These are phyloP conservation scores for Gandaritis pyraliata DNA, from an alignment of 2,888 invertebrate genomes.

Conservation along the genomic window DNA sequence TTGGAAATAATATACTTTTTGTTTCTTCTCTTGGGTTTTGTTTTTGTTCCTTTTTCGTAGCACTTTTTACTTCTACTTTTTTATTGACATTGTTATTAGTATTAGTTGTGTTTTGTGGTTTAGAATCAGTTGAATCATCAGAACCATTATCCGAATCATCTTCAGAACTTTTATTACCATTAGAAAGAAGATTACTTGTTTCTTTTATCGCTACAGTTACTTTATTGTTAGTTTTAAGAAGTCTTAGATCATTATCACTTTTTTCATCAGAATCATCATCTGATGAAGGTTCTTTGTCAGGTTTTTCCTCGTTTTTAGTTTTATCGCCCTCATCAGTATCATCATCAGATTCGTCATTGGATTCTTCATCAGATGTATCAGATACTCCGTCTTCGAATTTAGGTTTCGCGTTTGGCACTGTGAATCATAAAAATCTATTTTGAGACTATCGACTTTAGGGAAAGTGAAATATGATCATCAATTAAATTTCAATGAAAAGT, in stretches of 20 bases:
- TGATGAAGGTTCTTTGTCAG: conserved; percentile 21
- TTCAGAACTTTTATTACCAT: conserved; percentile 12
- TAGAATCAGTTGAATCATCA: conserved; percentile 7
- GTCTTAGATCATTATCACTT: conserved; percentile 21
- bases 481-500: no score
- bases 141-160: conserved; percentile 6
- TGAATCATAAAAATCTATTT: conserved; percentile 33
- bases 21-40: neutral
- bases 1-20: conserved; percentile 24
- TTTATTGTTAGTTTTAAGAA: neutral
- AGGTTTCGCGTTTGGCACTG: conserved; percentile 73
- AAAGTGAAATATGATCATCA: no score
- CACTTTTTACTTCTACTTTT: conserved; percentile 1
- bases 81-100: neutral
- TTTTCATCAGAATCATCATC: conserved; percentile 29
- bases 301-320: conserved; percentile 32
- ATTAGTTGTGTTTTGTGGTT: neutral
- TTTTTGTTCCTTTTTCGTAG: neutral
- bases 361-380: conserved; percentile 63
- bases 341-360: conserved; percentile 35
- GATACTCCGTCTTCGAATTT: conserved; percentile 74
- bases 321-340: conserved; percentile 29
- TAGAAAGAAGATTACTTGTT: neutral
- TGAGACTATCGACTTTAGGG: no score
- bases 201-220: neutral